phyloP scores from a whole-genome alignment of 2,113 vertebrate genomes.

The Bubo bubo region DNA sequence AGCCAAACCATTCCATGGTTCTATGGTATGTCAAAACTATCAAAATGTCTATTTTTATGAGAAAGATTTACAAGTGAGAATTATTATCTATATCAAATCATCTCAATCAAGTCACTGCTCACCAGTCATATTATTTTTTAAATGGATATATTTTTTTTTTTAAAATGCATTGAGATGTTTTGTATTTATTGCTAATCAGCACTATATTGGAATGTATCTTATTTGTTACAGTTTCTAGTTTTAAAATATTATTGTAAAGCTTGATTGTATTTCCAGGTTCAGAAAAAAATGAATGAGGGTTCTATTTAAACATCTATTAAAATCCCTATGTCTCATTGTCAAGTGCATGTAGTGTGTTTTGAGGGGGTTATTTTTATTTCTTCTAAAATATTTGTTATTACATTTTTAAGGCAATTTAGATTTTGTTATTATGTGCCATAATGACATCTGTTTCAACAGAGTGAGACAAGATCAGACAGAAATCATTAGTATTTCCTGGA shows the following conservation, averaged over 20 bases:
- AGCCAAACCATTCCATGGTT: too few relatives aligned
- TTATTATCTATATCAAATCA: neutral
- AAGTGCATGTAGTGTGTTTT: neutral
- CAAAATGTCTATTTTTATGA: neutral
- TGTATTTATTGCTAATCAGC: neutral
- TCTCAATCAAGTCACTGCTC: neutral
- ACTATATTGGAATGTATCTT: neutral
- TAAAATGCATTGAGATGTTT: neutral
- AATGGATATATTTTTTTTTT: neutral
- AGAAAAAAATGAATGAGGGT: neutral
- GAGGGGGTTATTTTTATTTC: neutral
- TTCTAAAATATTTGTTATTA: slow-evolving; percentile 25
- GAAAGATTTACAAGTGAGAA: neutral
- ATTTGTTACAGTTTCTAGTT: neutral
- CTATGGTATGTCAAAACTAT: neutral
- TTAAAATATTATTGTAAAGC: neutral
- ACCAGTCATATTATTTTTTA: neutral
- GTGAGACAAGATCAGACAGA: slow-evolving; percentile 31
- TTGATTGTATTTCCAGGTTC: neutral
- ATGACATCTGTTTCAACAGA: slow-evolving; percentile 39
- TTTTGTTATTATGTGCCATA: slow-evolving; percentile 11
- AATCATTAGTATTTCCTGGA: slow-evolving; percentile 57
- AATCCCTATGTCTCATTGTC: neutral
- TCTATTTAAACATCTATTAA: neutral
- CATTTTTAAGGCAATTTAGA: slow-evolving; percentile 44